Conservation (phyloP, 2,888 invertebrate genomes). For the Sycophila texana region DNA sequence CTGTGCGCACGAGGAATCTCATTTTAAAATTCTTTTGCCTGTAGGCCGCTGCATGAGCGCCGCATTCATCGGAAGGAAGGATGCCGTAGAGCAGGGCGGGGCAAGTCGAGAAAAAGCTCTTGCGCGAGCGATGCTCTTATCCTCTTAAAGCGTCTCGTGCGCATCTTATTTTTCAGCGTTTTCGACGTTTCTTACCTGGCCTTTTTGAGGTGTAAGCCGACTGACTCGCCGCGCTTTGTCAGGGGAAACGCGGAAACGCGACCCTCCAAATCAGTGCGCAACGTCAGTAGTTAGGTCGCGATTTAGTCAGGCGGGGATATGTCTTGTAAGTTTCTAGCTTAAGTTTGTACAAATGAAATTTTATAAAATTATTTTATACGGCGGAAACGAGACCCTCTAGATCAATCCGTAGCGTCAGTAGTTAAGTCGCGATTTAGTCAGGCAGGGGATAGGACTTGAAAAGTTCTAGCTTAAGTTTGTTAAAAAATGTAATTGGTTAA, state of each 20-base stretch:
- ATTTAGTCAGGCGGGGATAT: neutral
- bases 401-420: neutral
- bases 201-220: neutral
- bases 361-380: too few relatives aligned
- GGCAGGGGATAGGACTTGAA: neutral
- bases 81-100: neutral
- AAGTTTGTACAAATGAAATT: too few relatives aligned
- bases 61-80: conserved; percentile 30
- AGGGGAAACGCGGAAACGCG: neutral
- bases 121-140: neutral
- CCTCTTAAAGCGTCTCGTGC: neutral
- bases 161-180: conserved; percentile 20
- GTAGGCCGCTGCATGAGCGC: neutral
- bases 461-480: too few relatives aligned
- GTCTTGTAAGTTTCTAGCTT: neutral
- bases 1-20: conserved; percentile 52
- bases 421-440: conserved; percentile 15
- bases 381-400: neutral
- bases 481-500: too few relatives aligned
- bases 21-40: conserved; percentile 58
- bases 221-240: neutral
- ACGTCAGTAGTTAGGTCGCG: conserved; percentile 15
- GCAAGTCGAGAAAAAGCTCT: conserved; percentile 20
- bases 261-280: neutral
- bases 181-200: neutral